Conservation (phyloP, 2,113 vertebrate species). For the Axis porcinus region DNA sequence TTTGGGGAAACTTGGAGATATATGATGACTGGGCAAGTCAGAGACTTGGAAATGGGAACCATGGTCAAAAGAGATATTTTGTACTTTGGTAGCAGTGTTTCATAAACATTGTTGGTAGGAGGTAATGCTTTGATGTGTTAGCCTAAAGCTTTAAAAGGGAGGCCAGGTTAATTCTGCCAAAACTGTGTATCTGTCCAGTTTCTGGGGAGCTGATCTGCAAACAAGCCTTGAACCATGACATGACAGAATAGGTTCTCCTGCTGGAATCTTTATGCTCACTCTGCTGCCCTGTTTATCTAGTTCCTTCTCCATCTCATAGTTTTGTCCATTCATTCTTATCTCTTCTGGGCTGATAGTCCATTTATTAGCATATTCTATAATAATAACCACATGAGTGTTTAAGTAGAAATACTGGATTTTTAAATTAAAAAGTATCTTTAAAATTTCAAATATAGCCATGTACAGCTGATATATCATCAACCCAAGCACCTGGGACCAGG, state of each 20-base stretch:
- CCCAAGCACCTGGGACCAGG: neutral
- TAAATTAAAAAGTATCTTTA: neutral
- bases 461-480: neutral
- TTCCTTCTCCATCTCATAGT: neutral
- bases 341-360: neutral
- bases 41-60: neutral
- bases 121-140: neutral
- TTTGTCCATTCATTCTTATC: neutral
- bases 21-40: neutral
- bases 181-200: neutral
- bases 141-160: neutral
- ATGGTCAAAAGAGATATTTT: neutral
- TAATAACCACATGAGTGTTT: neutral
- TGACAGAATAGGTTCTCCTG: neutral
- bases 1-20: too few species aligned
- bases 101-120: neutral
- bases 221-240: neutral
- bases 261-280: neutral
- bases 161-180: neutral
- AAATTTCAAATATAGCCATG: neutral
- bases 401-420: neutral
- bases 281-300: too few species aligned
- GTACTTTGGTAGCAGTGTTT: neutral
- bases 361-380: neutral
- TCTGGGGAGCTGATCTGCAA: neutral